These are phyloP conservation scores for Apogon hyalosoma DNA, from an alignment of 2,797 vertebrate species.

Conservation along the genomic window DNA sequence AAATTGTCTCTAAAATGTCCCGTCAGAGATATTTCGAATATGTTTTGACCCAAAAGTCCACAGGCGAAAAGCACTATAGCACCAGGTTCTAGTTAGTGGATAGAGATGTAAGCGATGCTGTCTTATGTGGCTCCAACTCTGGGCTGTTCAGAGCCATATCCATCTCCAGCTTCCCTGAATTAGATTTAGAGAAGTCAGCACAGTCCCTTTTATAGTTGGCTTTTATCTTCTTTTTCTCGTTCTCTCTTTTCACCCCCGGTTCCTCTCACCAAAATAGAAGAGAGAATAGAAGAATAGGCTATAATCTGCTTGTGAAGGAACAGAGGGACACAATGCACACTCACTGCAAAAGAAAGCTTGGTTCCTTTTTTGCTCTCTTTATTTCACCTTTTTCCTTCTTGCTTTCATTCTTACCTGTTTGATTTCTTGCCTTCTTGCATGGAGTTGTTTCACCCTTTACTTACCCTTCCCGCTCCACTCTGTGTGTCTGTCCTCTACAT, in stretches of 20 bases:
- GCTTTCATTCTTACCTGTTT: conserved; percentile 11
- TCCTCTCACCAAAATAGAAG: conserved; percentile 38
- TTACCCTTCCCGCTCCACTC: conserved; percentile 30
- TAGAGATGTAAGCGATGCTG: not conserved
- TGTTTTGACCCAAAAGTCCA: too few relatives aligned
- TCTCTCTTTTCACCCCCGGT: conserved; percentile 14
- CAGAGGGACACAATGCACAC: conserved; percentile 20
- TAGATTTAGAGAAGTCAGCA: conserved; percentile 38
- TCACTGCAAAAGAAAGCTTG: not conserved
- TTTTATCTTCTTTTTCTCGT: conserved; percentile 44
- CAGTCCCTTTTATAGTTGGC: conserved; percentile 39
- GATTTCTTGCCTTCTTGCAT: not conserved
- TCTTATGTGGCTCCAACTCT: not conserved
- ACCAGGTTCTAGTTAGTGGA: too few relatives aligned
- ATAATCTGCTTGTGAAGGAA: conserved; percentile 43
- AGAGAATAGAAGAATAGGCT: conserved; percentile 39
- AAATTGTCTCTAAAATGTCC: too few relatives aligned
- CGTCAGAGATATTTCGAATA: too few relatives aligned
- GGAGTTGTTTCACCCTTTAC: conserved; percentile 28
- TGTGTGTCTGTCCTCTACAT: conserved; percentile 34
- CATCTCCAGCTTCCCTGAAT: conserved; percentile 27
- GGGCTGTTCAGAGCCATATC: conserved; percentile 21
- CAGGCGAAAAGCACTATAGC: too few relatives aligned
- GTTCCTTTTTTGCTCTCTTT: not conserved
- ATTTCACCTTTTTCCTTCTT: not conserved